These are phyloP conservation scores for Rhinophrynus dorsalis DNA, from an alignment of 2,797 vertebrate genomes.

Conservation along the genomic window DNA sequence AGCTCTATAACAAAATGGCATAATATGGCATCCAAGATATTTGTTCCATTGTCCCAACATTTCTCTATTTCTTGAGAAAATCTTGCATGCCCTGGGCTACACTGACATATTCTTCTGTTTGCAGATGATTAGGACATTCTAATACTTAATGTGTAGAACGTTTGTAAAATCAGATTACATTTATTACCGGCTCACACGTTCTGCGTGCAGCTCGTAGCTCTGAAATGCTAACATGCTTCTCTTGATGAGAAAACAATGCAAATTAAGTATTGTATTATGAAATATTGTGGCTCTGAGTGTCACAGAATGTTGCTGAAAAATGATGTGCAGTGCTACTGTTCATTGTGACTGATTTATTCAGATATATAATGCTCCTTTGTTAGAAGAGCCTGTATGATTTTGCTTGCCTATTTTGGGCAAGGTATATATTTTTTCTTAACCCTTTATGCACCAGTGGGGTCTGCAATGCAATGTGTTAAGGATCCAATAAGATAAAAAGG, in stretches of 20 bases:
- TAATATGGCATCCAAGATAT: constrained; percentile 9
- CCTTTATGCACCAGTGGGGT: too few species aligned
- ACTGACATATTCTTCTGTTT: constrained; percentile 34
- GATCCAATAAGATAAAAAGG: too few species aligned
- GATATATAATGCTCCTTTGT: constrained; percentile 3
- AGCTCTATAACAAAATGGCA: constrained; percentile 6
- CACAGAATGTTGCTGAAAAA: constrained; percentile 19
- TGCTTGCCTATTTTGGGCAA: neutral
- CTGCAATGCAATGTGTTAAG: too few species aligned
- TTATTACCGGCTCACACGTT: constrained; percentile 36
- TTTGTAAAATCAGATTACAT: constrained; percentile 43
- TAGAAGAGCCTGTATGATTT: neutral
- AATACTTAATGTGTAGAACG: constrained; percentile 48
- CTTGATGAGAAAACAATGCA: constrained; percentile 48
- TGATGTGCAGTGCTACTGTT: neutral
- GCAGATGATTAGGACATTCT: constrained; percentile 44
- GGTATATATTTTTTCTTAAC: too few species aligned
- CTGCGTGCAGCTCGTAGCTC: constrained; percentile 11
- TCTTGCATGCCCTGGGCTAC: constrained; percentile 10
- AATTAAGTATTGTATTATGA: constrained; percentile 45
- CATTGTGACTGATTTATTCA: constrained; percentile 9
- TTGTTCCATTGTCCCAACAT: neutral
- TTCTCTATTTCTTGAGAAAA: neutral
- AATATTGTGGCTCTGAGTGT: constrained; percentile 29
- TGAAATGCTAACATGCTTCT: constrained; percentile 41